A percentile compares a stretch with the other conserved stretches of the same genome.
Conservation (phyloP, 2,113 vertebrate genomes). For the Lamprotornis superbus region DNA sequence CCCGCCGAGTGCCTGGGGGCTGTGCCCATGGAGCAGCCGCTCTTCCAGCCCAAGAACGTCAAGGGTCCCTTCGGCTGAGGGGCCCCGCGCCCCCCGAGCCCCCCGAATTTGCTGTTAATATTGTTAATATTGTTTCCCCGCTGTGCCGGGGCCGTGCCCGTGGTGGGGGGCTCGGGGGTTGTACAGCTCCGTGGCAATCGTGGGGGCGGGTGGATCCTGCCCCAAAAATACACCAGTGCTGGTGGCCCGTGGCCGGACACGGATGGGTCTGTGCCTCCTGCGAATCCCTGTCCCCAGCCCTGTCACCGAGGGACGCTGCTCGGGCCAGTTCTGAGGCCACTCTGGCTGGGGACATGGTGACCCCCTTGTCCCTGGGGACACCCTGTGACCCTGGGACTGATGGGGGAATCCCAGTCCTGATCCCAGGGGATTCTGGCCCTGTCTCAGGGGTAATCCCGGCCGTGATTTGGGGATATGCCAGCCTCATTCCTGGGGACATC, state of each 20-base stretch:
- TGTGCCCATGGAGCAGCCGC: conserved; percentile 82
- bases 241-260: not conserved
- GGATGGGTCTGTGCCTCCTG: fast-evolving
- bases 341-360: not conserved
- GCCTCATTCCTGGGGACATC: not conserved
- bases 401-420: not conserved
- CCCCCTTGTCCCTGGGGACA: no score
- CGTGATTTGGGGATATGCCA: fast-evolving
- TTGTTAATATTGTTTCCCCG: conserved; percentile 23
- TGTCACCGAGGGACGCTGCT: not conserved
- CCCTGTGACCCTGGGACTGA: not conserved
- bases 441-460: not conserved
- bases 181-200: not conserved
- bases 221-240: not conserved
- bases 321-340: fast-evolving
- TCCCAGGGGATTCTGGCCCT: not conserved
- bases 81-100: not conserved
- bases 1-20: conserved; percentile 87
- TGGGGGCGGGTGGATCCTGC: conserved; percentile 40
- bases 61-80: conserved; percentile 86
- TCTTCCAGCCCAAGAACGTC: conserved; percentile 85
- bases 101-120: not conserved
- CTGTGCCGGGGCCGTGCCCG: conserved; percentile 22
- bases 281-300: no score
- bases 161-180: not conserved